Conservation (phyloP, 1,140 invertebrate species). For the Yoshiicerus persimilis region DNA sequence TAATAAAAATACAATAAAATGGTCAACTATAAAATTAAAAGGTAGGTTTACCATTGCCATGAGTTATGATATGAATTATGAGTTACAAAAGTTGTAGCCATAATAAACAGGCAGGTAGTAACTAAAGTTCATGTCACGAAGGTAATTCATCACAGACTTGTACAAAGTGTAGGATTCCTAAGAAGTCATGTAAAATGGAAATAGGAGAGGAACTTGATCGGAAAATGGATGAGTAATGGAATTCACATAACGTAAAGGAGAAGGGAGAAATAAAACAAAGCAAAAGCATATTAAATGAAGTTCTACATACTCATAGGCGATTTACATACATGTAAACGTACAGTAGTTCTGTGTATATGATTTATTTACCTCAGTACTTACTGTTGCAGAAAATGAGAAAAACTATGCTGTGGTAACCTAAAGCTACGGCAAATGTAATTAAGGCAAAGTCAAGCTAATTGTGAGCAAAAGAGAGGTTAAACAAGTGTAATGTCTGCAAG, state of each 20-base stretch:
- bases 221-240: not conserved
- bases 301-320: too few relatives aligned
- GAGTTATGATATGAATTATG: not conserved
- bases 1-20: not conserved
- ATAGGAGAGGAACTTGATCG: not conserved
- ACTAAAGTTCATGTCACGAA: not conserved
- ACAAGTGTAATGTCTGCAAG: not conserved
- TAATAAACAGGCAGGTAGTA: not conserved
- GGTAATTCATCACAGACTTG: not conserved
- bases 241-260: not conserved
- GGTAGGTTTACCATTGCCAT: not conserved
- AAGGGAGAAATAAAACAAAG: not conserved
- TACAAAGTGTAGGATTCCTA: not conserved
- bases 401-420: too few relatives aligned
- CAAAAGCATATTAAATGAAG: not conserved
- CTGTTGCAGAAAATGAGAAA: too few relatives aligned
- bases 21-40: not conserved
- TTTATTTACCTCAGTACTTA: too few relatives aligned
- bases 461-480: not conserved
- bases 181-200: not conserved
- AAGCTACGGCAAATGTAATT: too few relatives aligned
- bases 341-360: too few relatives aligned
- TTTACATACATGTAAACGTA: too few relatives aligned
- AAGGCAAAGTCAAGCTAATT: not conserved
- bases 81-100: not conserved